Evolutionary conservation across 2,888 invertebrate genomes (phyloP).

Genomic region (Ceratothoa steindachneri): DNA sequence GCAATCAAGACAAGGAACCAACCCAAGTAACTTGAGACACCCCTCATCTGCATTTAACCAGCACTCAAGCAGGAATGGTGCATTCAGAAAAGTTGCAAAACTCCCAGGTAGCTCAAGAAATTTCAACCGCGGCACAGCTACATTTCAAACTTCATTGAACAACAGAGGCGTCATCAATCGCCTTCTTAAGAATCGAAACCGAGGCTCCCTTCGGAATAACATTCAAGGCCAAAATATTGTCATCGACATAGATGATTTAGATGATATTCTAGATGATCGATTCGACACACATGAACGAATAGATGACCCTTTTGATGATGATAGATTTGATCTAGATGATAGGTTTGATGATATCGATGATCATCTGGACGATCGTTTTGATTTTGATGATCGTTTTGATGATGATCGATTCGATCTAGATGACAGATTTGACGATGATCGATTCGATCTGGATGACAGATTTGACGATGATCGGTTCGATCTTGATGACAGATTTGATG

Average conservation of each 20-base stretch:
- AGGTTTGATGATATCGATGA: slow-evolving; percentile 16
- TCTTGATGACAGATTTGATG: slow-evolving; percentile 29
- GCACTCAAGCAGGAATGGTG: neutral
- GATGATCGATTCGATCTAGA: slow-evolving; percentile 15
- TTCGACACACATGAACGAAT: slow-evolving; percentile 14
- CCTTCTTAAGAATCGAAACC: neutral
- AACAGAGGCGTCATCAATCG: neutral
- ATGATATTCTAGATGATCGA: neutral
- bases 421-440: slow-evolving; percentile 28
- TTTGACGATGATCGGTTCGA: slow-evolving; percentile 26
- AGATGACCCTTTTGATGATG: no score
- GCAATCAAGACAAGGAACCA: neutral
- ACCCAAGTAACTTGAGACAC: neutral
- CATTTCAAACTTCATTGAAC: neutral
- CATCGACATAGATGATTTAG: neutral
- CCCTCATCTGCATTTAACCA: neutral
- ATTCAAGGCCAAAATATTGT: neutral
- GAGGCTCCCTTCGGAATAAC: neutral
- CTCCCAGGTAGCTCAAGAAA: neutral
- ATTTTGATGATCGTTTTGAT: slow-evolving; percentile 18
- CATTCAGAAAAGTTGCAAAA: neutral
- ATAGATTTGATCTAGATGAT: slow-evolving; percentile 27
- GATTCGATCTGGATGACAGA: slow-evolving; percentile 25
- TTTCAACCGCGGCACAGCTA: neutral
- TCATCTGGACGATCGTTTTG: slow-evolving; percentile 24